Percentiles rank a stretch among this genome's conserved stretches.
Evolutionary conservation across 2,888 invertebrate genomes (phyloP).

Genomic region (Mesopsocus fuscifrons): DNA sequence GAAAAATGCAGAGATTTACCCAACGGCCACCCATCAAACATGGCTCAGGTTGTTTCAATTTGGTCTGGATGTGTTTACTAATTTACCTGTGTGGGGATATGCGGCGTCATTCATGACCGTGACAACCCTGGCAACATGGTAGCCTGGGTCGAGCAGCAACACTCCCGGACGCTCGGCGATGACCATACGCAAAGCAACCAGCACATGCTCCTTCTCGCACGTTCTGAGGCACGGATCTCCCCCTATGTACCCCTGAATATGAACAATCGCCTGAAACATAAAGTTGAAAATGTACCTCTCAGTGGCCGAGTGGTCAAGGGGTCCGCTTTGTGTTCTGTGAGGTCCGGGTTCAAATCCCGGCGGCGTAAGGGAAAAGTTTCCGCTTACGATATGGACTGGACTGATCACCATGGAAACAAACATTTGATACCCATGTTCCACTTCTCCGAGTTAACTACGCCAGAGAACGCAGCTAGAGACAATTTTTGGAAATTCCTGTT

Average conservation of each 20-base stretch:
- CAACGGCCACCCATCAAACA: too few relatives aligned
- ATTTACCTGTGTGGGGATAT: conserved; percentile 66
- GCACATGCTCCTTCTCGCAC: conserved; percentile 73
- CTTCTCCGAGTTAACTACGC: too few relatives aligned
- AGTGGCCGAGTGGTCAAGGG: too few relatives aligned
- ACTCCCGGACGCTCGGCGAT: conserved; percentile 56
- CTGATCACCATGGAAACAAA: too few relatives aligned
- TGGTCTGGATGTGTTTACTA: background rate
- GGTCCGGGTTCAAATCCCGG: too few relatives aligned
- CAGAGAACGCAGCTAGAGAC: too few relatives aligned
- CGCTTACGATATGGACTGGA: too few relatives aligned
- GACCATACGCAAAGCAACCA: conserved; percentile 53
- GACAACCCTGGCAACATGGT: conserved; percentile 69
- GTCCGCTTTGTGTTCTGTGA: too few relatives aligned
- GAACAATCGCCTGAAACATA: conserved; percentile 25
- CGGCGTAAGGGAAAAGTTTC: too few relatives aligned
- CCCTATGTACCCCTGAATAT: conserved; percentile 26
- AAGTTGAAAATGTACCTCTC: too few relatives aligned
- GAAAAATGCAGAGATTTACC: conserved; percentile 1
- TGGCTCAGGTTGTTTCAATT: background rate
- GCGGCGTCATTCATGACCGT: conserved; percentile 70
- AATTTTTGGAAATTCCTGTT: too few relatives aligned
- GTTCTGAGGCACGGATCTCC: conserved; percentile 25
- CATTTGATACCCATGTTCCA: too few relatives aligned
- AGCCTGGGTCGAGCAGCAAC: conserved; percentile 75